Evolutionary conservation across 1,140 invertebrate genomes (phyloP).

Genomic region (Ridgeia piscesae): DNA sequence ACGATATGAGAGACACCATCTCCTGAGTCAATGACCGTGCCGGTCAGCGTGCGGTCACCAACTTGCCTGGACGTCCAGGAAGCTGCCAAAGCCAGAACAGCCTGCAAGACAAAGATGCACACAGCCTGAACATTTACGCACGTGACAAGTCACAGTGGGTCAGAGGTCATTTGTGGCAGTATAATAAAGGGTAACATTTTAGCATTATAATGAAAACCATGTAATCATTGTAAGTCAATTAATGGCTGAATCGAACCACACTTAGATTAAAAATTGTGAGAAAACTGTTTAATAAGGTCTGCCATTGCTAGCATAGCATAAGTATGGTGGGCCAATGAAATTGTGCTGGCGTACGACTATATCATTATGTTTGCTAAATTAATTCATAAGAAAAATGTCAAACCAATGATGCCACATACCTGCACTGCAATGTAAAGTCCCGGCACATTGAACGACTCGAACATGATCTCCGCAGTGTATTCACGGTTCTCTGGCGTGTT

Average conservation of each 20-base stretch:
- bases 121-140: conserved; percentile 15
- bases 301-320: too few relatives aligned
- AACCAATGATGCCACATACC: conserved; percentile 35
- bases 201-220: not conserved
- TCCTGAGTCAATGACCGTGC: conserved; percentile 97
- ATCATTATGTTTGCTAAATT: not conserved
- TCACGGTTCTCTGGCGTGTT: conserved; percentile 99
- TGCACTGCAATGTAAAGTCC: conserved; percentile 97
- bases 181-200: not conserved
- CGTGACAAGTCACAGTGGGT: too few relatives aligned
- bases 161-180: too few relatives aligned
- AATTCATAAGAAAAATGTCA: not conserved
- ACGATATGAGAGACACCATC: conserved; percentile 99
- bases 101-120: conserved; percentile 61
- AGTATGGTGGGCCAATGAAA: not conserved
- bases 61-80: conserved; percentile 91
- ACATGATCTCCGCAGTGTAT: conserved; percentile 99
- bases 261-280: too few relatives aligned
- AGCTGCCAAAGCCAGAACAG: conserved; percentile 94
- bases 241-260: too few relatives aligned
- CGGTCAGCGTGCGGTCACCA: conserved; percentile 87
- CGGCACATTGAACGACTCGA: conserved; percentile 99
- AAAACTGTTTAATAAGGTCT: too few relatives aligned
- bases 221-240: too few relatives aligned
- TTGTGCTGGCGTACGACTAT: not conserved